Conservation (phyloP, 2,113 vertebrate species). For the Notothenia rossii region DNA sequence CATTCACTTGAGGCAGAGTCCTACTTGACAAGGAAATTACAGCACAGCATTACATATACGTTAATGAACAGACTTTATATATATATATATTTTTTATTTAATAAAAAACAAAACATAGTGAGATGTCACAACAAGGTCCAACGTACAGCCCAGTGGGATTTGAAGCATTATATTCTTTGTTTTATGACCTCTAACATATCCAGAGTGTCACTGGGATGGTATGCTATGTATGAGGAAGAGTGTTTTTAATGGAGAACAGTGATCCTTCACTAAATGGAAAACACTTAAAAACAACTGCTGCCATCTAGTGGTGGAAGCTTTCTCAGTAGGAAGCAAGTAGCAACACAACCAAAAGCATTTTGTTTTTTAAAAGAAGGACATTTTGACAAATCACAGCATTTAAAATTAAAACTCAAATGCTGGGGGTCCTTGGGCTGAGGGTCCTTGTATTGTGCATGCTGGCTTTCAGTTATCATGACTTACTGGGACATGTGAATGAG, state of each 20-base stretch:
- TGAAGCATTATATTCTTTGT: no score
- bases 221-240: neutral
- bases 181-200: neutral
- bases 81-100: no score
- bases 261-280: neutral
- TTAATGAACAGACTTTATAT: neutral
- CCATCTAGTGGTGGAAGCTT: conserved; percentile 47
- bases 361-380: neutral
- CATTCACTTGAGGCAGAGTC: conserved; percentile 33
- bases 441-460: neutral
- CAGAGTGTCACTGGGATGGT: neutral
- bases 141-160: neutral
- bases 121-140: neutral
- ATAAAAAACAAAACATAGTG: neutral
- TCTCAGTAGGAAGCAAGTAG: neutral
- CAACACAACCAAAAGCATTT: neutral
- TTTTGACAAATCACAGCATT: no score
- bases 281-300: conserved; percentile 35
- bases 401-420: no score
- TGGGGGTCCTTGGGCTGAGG: neutral
- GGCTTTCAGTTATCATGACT: neutral
- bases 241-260: neutral
- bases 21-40: conserved; percentile 42
- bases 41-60: neutral
- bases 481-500: neutral